Evolutionary conservation across 2,797 vertebrate genomes (phyloP), one percentile per base, ranked within the genome.

Genomic region (Nannoperca australis): DNA sequence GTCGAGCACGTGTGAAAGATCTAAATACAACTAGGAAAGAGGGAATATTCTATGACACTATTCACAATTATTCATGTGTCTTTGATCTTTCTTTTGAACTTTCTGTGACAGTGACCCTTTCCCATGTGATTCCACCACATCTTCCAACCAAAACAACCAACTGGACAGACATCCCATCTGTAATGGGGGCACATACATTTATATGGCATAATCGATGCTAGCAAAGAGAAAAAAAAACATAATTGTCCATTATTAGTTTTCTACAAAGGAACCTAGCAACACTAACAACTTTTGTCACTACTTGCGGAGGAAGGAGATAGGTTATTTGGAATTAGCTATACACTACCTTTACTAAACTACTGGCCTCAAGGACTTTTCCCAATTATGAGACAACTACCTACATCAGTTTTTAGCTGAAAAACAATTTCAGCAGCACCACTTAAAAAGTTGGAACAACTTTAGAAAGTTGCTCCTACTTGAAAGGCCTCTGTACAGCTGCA

Each of bases 401-500:
- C 20, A 22, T 53, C 18, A 6, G 34, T 47, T 65, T 58, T 22
- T 14, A 45, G 40, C 55, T 67, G 68, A 54, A 70, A 73, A 63
- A 63, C 30, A 30, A 44, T 49, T 78, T 78, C 20, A 55, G 24
- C 18, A 55, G 55, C 0, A 0, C 1, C 49, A 70, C 44, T 70
- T 67, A 56, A 78, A 77, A 71, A 66, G 38, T 71, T 70, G 11
- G 24, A 75, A 69, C 15, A 55, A 76, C 34, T 81, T 60, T 62
- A 30, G 11, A 65, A 81, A 75, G 58, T 67, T 51, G 27, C n/a
- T 72, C 10, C 47, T 24, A n/a, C 45, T 76, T 77, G 30, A 73
- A 78, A 62, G 73, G 66, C 30, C 34, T 80, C 42, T 15, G 27
- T 56, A 42, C 24, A 34, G 59, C 40, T 74, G 72, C 82, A 63